Evolutionary conservation across 2,797 vertebrate species (phyloP).

Genomic region (Artibeus lituratus): DNA sequence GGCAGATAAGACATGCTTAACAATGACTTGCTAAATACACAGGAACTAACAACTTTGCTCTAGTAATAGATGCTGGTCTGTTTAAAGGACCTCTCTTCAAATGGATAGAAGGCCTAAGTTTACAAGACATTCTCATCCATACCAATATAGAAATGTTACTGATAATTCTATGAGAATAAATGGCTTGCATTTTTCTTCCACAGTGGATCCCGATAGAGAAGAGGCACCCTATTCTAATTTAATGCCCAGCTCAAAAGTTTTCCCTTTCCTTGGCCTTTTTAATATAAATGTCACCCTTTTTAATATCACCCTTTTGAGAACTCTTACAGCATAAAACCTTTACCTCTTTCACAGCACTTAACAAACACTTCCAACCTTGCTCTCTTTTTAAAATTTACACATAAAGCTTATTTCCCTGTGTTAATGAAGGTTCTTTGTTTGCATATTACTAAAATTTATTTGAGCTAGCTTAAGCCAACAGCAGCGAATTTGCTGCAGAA

Average conservation of each 20-base stretch:
- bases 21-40: neutral
- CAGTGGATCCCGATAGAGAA: neutral
- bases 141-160: neutral
- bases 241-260: neutral
- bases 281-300: neutral
- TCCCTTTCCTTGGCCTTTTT: neutral
- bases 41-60: neutral
- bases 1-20: neutral
- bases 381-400: neutral
- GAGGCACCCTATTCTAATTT: neutral
- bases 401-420: neutral
- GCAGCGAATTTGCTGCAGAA: neutral
- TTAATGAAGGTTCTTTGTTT: neutral
- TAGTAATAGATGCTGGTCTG: neutral
- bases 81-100: conserved; percentile 19
- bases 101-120: neutral
- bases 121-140: neutral
- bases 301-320: neutral
- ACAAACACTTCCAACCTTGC: neutral
- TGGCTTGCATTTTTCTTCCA: neutral
- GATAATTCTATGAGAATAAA: neutral
- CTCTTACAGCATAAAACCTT: neutral
- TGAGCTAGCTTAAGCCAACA: neutral
- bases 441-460: neutral
- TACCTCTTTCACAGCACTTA: neutral